These are phyloP conservation scores for Actenoides hombroni DNA, from an alignment of 2,113 vertebrate genomes.

Conservation along the genomic window DNA sequence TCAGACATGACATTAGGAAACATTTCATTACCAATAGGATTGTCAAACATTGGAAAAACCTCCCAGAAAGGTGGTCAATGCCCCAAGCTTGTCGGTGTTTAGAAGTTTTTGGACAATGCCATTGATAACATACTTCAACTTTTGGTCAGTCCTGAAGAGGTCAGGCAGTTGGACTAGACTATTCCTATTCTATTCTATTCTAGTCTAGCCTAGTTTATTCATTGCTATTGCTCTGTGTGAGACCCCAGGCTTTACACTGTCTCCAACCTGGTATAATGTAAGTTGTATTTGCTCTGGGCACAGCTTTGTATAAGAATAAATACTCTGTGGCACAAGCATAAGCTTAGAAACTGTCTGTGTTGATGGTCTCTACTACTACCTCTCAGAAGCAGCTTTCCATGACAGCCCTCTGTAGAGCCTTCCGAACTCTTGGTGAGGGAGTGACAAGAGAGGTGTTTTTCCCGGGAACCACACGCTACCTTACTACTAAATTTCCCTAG, in stretches of 20 bases:
- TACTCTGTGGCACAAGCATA: neutral
- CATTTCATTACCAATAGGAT: neutral
- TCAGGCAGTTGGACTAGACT: neutral
- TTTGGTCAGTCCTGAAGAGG: neutral
- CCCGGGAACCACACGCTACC: neutral
- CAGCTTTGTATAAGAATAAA: neutral
- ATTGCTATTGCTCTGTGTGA: neutral
- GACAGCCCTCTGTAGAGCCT: too few relatives aligned
- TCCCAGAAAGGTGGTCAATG: neutral
- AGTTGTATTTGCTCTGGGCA: neutral
- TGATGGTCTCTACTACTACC: neutral
- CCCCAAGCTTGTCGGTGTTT: neutral
- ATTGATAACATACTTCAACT: neutral
- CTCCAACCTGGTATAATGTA: neutral
- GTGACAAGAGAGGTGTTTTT: neutral
- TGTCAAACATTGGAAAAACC: neutral
- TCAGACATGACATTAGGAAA: neutral
- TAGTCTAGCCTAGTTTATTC: neutral
- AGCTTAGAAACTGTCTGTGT: neutral
- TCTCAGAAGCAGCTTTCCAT: neutral
- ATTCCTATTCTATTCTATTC: too few relatives aligned
- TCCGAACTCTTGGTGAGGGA: neutral
- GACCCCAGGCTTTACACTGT: neutral
- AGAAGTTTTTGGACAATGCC: neutral
- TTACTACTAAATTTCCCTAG: neutral